Percentiles rank a stretch among this genome's conserved stretches.
These are phyloP conservation scores for Recurvirostra avosetta DNA, from an alignment of 2,113 vertebrate species.

Conservation along the genomic window DNA sequence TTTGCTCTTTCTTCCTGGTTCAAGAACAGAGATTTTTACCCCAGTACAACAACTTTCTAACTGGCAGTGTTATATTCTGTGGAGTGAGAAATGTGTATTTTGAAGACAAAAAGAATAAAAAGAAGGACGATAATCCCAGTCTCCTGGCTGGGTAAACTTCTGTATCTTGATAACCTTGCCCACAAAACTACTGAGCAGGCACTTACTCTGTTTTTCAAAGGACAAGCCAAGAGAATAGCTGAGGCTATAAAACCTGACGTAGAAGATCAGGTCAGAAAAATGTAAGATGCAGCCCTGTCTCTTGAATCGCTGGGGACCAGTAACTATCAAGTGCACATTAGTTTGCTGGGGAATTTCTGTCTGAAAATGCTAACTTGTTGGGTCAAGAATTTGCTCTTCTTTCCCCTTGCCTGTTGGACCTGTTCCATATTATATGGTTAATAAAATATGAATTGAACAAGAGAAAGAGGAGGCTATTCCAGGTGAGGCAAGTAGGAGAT, in stretches of 20 bases:
- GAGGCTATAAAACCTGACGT: not conserved
- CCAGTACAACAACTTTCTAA: not conserved
- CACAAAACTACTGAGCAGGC: not conserved
- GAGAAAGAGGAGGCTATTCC: not conserved
- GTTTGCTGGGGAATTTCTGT: not conserved
- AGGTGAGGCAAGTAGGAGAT: not conserved
- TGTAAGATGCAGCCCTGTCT: accelerated
- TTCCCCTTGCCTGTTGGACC: not conserved
- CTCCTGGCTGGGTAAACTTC: not conserved
- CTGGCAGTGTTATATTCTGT: not conserved
- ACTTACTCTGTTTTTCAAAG: not conserved
- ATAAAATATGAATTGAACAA: not conserved
- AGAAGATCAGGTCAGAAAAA: not conserved
- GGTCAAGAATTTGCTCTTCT: not conserved
- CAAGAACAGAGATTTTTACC: not conserved
- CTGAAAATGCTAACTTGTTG: not conserved
- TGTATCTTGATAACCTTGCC: not conserved
- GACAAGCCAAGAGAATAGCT: not conserved
- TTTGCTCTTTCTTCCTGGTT: not conserved
- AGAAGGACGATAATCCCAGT: not conserved
- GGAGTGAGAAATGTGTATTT: not conserved
- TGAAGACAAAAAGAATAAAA: not conserved
- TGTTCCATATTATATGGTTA: accelerated
- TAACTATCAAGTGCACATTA: accelerated
- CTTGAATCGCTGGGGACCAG: not conserved